A percentile compares a stretch with the other conserved stretches of the same genome.
Conservation (phyloP, 2,113 vertebrate genomes). For the Heliornis fulica region DNA sequence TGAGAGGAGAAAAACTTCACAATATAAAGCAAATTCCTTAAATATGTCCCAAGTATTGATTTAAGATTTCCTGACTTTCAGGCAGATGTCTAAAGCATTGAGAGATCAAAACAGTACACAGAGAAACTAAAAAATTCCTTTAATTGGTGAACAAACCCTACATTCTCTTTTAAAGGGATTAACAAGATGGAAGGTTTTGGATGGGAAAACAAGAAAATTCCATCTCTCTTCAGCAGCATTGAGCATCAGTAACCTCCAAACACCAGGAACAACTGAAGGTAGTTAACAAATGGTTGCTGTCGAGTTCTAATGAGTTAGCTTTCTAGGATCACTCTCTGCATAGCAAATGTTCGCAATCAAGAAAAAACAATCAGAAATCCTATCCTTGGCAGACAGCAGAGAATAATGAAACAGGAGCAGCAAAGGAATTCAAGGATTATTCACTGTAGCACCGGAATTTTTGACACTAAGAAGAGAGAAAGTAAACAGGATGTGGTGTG, state of each 20-base stretch:
- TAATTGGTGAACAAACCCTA: neutral
- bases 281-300: neutral
- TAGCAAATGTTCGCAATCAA: neutral
- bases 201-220: neutral
- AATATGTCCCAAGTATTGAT: neutral
- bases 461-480: conserved; percentile 32
- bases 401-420: neutral
- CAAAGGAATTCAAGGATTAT: neutral
- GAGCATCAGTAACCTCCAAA: neutral
- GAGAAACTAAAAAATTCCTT: neutral
- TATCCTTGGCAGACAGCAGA: neutral
- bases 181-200: neutral
- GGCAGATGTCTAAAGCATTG: neutral
- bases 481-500: conserved; percentile 65
- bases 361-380: neutral
- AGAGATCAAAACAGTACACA: neutral
- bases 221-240: neutral
- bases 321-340: neutral
- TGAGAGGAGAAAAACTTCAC: neutral
- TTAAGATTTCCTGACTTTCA: neutral
- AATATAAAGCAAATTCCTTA: neutral
- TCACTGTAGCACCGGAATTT: conserved; percentile 42
- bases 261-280: neutral
- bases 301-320: neutral
- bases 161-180: neutral